phyloP scores from a whole-genome alignment of 2,113 vertebrate genomes.

The Brachionichthys hirsutus region DNA sequence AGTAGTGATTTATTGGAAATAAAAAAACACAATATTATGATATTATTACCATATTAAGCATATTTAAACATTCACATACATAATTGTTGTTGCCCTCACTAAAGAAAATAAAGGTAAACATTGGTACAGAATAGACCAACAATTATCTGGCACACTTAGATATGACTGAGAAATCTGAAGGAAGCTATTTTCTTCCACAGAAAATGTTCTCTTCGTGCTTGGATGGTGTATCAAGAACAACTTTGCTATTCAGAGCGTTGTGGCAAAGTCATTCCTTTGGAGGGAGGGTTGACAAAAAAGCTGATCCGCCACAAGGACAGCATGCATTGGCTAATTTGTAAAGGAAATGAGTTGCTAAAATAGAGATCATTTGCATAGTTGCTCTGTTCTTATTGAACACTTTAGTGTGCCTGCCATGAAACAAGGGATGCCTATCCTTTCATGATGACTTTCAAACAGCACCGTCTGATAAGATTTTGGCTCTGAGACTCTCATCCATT shows the following conservation, averaged over 20 bases:
- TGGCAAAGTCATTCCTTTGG: constrained; percentile 36
- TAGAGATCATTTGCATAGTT: constrained; percentile 46
- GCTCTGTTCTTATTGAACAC: constrained; percentile 36
- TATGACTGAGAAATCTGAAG: too few relatives aligned
- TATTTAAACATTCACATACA: too few relatives aligned
- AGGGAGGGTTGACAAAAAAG: constrained; percentile 38
- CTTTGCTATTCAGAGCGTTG: constrained; percentile 43
- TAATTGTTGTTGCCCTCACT: too few relatives aligned
- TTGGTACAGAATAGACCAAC: too few relatives aligned
- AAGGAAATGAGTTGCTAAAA: constrained; percentile 59
- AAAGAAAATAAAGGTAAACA: too few relatives aligned
- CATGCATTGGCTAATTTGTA: constrained; percentile 47
- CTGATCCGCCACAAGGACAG: constrained; percentile 18
- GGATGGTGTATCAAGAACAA: constrained; percentile 26
- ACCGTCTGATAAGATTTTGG: constrained; percentile 26
- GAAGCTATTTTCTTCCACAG: constrained; percentile 18
- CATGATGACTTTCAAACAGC: constrained; percentile 39
- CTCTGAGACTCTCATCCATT: constrained; percentile 15
- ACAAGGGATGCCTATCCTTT: constrained; percentile 23
- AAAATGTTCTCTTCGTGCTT: constrained; percentile 4
- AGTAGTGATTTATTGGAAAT: too few relatives aligned
- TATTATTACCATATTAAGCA: too few relatives aligned
- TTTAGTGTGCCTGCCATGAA: constrained; percentile 19
- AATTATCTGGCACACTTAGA: too few relatives aligned
- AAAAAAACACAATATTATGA: too few relatives aligned